Conservation (phyloP, 1,140 invertebrate species). For the Adoxophyes honmai region DNA sequence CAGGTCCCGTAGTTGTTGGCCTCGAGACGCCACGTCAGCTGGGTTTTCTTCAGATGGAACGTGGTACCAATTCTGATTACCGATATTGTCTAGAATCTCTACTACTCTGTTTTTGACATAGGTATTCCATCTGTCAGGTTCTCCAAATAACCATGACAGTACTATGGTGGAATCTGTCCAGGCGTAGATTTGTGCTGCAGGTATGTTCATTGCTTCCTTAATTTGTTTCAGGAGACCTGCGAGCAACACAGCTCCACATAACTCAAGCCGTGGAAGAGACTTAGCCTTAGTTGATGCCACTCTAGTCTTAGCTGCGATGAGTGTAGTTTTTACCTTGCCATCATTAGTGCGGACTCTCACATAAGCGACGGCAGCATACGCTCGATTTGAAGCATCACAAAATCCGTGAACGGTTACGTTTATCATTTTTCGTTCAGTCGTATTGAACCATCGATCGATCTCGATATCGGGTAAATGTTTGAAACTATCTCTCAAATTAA, state of each 20-base stretch:
- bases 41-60: constrained; percentile 36
- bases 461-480: constrained; percentile 27
- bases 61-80: constrained; percentile 28
- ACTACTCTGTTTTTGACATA: constrained; percentile 39
- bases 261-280: constrained; percentile 62
- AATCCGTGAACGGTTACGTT: constrained; percentile 42
- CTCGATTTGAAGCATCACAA: constrained; percentile 23
- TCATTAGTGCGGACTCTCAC: neutral
- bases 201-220: constrained; percentile 15
- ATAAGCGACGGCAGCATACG: constrained; percentile 26
- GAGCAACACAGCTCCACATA: constrained; percentile 52
- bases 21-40: constrained; percentile 35
- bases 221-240: constrained; percentile 23
- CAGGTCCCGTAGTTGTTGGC: constrained; percentile 17
- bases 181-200: constrained; percentile 24
- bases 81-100: constrained; percentile 32
- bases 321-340: neutral
- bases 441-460: constrained; percentile 32
- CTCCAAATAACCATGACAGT: constrained; percentile 44
- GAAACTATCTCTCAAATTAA: constrained; percentile 23
- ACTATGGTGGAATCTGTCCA: constrained; percentile 46
- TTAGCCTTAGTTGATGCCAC: constrained; percentile 51
- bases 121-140: constrained; percentile 39
- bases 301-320: constrained; percentile 48
- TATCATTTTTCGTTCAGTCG: constrained; percentile 13